A percentile compares a stretch with the other conserved stretches of the same genome.
These are phyloP conservation scores for Yponomeuta evonymella DNA, from an alignment of 2,888 invertebrate genomes.

Conservation along the genomic window DNA sequence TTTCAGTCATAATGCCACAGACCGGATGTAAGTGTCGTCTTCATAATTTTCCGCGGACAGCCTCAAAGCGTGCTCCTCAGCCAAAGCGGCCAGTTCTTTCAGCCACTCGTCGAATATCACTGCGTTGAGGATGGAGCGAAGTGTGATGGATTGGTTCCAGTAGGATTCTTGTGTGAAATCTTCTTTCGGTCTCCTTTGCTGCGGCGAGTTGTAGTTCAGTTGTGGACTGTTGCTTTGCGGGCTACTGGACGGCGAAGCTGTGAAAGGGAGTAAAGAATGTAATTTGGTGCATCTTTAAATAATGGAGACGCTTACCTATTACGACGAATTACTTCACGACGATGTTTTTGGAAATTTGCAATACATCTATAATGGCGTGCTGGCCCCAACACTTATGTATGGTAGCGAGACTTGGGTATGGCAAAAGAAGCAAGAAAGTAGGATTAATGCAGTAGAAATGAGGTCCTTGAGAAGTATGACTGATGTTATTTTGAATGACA, in stretches of 20 bases:
- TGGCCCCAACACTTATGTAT: too few species aligned
- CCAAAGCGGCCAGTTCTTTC: conserved; percentile 94
- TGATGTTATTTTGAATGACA: too few species aligned
- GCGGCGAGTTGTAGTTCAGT: conserved; percentile 37
- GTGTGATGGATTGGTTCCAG: conserved; percentile 64
- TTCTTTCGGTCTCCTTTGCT: conserved; percentile 37
- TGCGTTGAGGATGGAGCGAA: conserved; percentile 75
- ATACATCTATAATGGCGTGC: too few species aligned
- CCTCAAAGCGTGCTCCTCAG: conserved; percentile 91
- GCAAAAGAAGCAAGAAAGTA: too few species aligned
- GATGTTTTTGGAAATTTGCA: too few species aligned
- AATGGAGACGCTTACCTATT: too few species aligned
- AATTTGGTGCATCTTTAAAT: too few species aligned
- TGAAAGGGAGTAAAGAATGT: neutral
- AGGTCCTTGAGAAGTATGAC: too few species aligned
- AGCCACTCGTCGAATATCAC: conserved; percentile 96
- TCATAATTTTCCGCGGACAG: conserved; percentile 49
- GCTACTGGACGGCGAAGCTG: conserved; percentile 31
- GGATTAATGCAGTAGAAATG: too few species aligned
- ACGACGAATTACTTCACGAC: too few species aligned
- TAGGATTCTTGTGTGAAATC: conserved; percentile 62
- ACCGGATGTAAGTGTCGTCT: conserved; percentile 53
- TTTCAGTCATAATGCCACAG: conserved; percentile 66
- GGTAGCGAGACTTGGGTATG: too few species aligned
- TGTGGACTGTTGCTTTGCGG: conserved; percentile 33